Evolutionary conservation across 2,797 vertebrate species (phyloP).

Genomic region (Tragopan temminckii): DNA sequence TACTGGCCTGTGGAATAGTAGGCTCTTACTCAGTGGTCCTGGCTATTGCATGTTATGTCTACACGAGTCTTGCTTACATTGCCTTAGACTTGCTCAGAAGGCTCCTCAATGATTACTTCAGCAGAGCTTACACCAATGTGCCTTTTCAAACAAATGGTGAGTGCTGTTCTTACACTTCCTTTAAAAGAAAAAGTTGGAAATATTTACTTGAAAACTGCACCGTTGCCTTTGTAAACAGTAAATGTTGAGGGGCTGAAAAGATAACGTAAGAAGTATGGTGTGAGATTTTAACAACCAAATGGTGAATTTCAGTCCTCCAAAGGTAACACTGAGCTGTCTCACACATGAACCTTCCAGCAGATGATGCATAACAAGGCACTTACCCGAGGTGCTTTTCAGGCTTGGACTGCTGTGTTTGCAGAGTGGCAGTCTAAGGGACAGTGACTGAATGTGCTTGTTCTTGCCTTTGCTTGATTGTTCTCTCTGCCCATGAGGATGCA

Average conservation of each 20-base stretch:
- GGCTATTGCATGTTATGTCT: conserved; percentile 87
- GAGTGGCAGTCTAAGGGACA: not conserved
- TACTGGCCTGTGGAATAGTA: conserved; percentile 86
- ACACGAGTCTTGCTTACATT: conserved; percentile 93
- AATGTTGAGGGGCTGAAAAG: not conserved
- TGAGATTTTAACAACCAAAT: not conserved
- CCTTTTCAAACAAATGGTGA: conserved; percentile 92
- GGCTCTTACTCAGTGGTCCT: conserved; percentile 90
- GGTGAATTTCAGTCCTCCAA: not conserved
- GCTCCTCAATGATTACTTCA: conserved; percentile 88
- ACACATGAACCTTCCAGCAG: not conserved
- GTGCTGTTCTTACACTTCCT: conserved; percentile 32
- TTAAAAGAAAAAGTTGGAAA: not conserved
- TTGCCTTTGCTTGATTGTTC: not conserved
- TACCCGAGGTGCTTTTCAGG: not conserved
- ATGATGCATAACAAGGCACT: not conserved
- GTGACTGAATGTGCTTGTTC: not conserved
- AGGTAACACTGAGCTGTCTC: not conserved
- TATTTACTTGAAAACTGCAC: not conserved
- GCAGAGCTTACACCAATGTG: conserved; percentile 83
- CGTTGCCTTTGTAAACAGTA: not conserved
- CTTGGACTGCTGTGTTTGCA: not conserved
- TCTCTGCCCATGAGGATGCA: not conserved
- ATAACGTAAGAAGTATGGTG: not conserved
- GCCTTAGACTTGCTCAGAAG: conserved; percentile 91